These are phyloP conservation scores for Onychostoma macrolepis DNA, from an alignment of 2,113 vertebrate genomes.

Conservation along the genomic window DNA sequence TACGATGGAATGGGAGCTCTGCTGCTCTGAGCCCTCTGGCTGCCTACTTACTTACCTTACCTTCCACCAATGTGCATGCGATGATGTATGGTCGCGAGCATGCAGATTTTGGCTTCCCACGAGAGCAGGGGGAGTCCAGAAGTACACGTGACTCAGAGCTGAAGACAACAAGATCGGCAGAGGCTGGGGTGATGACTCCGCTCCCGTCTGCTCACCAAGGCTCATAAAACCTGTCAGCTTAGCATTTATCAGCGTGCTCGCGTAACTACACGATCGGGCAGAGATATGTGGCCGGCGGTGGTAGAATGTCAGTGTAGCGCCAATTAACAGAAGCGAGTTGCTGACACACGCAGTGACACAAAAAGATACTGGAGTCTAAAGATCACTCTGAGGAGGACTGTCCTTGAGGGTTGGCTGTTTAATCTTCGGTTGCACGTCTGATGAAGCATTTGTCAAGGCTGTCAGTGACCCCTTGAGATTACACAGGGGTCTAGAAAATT, in stretches of 20 bases:
- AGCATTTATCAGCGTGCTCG: conserved; percentile 39
- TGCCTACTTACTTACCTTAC: neutral
- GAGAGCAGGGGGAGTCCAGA: neutral
- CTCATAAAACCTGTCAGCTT: conserved; percentile 49
- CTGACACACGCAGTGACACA: conserved; percentile 43
- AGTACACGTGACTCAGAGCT: conserved; percentile 12
- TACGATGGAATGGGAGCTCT: conserved; percentile 17
- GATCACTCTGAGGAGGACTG: neutral
- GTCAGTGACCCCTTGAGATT: conserved; percentile 33
- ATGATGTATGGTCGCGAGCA: conserved; percentile 3
- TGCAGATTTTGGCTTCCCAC: conserved; percentile 15
- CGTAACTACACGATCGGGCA: conserved; percentile 35
- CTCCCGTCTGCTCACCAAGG: conserved; percentile 30
- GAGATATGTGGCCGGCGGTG: conserved; percentile 30
- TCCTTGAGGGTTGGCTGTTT: conserved; percentile 34
- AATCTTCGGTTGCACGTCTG: conserved; percentile 19
- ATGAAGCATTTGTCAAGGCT: conserved; percentile 32
- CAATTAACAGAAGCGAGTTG: conserved; percentile 34
- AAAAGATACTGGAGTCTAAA: neutral
- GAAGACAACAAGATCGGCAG: conserved; percentile 6
- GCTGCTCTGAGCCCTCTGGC: conserved; percentile 1
- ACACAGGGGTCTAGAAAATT: neutral
- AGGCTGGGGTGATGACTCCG: neutral
- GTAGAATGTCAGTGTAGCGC: conserved; percentile 29
- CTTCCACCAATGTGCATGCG: neutral